A percentile compares a stretch with the other conserved stretches of the same genome.
phyloP scores from a whole-genome alignment of 2,888 invertebrate species.

The Cephus pulcher region DNA sequence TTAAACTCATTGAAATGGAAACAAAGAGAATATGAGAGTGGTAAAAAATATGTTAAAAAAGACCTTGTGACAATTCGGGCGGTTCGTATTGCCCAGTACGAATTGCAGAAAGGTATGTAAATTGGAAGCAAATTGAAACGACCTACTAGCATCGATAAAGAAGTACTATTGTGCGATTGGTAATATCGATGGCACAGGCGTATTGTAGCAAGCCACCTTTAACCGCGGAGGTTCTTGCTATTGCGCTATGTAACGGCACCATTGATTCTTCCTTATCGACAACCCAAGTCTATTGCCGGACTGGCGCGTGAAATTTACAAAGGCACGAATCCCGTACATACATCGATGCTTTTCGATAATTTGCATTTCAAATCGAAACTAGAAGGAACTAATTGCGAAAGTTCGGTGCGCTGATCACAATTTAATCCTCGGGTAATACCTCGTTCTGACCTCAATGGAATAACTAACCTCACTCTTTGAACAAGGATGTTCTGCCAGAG shows the following conservation, averaged over 20 bases:
- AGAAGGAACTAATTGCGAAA: not conserved
- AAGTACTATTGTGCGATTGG: conserved; percentile 21
- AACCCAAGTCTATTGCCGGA: not conserved
- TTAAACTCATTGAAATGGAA: not conserved
- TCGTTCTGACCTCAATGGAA: not conserved
- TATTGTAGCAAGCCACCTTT: conserved; percentile 28
- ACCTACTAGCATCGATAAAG: conserved; percentile 18
- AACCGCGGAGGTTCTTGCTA: conserved; percentile 16
- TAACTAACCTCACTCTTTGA: conserved; percentile 2
- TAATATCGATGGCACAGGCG: conserved; percentile 9
- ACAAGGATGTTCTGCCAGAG: conserved; percentile 2
- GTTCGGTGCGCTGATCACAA: not conserved
- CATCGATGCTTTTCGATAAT: not conserved
- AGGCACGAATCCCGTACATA: not conserved
- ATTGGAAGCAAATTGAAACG: conserved; percentile 10
- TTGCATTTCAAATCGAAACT: not conserved
- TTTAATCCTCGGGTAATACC: not conserved
- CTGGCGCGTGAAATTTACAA: not conserved
- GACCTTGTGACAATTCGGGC: conserved; percentile 7
- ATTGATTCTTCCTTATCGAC: conserved; percentile 7
- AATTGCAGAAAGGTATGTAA: not conserved
- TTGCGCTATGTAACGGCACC: not conserved
- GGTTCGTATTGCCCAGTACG: not conserved
- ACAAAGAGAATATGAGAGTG: not conserved
- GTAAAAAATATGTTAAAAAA: not conserved